Evolutionary conservation across 2,888 invertebrate genomes (phyloP), one percentile per base, ranked within the genome.

Genomic region (Galeopsomyia nigrocyanea): DNA sequence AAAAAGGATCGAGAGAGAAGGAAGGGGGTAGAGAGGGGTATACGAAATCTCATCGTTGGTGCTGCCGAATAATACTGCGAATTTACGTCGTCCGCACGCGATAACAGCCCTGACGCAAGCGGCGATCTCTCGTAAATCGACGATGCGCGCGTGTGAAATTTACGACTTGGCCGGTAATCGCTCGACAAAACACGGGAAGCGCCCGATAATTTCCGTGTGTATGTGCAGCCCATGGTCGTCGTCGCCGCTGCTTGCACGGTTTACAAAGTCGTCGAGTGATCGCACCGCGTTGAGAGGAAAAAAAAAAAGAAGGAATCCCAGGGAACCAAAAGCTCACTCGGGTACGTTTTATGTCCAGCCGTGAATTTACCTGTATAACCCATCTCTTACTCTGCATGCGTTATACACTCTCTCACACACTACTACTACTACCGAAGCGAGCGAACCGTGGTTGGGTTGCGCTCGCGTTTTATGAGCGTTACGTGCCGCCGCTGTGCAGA

Each of bases 111-210:
- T 31, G 31, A 57, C 61, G 60, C 58, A 49, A 50, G 53, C 6
- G 17, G 21, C 73, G 58, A 74, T 74, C 73, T 70, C 74, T 68
- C 70, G 74, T 74, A 74, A 71, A 74, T 71, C 70, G 73, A 57
- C 56, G 21, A 74, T 63, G 63, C 74, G 64, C 50, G 74, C 68
- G 58, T 61, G 46, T 19, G 68, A 60, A 74, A 68, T 71, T 71
- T 74, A 74, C 71, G 74, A 68, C 57, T 71, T 46, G 53, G 58
- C 50, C 61, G 71, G 68, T 74, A 71, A 74, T 74, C 74, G 71
- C 67, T 53, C 49, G 70, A 70, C 69, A 74, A 74, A 70, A 74
- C 63, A 67, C 70, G 68, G 71, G 62, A 67, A 62, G 50, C 65
- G 17, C 13, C 47, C 61, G 66, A 70, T 70, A 70, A 73, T 73